Evolutionary conservation across 1,140 invertebrate species (phyloP), one percentile per base, ranked within the genome.

Genomic region (Rhopalosiphum padi): DNA sequence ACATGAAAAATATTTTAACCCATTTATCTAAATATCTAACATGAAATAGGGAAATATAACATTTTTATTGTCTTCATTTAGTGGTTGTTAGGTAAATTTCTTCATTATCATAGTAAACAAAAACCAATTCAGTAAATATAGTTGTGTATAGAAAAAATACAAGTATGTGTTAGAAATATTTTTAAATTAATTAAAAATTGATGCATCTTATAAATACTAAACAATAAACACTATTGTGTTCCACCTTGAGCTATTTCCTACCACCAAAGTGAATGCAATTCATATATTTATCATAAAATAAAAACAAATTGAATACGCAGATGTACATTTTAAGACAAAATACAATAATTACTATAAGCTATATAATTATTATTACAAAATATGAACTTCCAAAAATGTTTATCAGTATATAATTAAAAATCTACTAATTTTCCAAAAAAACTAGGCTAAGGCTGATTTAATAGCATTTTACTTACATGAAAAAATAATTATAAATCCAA

Each of bases 221-320:
- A 77, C 60, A 77, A 77, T 77, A 77, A 77, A 77, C 60, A 77
- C 60, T 77, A 77, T 77, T 77, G 60, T 77, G 60, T n/a, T 77
- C 60, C 30, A 77, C 60, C 60, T 77, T 77, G 60, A 77, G 60
- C 60, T 77, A 77, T 77, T 77, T 77, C n/a, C 30, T n/a, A 6
- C 60, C 60, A n/a, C 4, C 4, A 77, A 77, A 35, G 60, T 77
- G 60, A 77, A 77, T 18, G 60, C 15, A n/a, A n/a, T 77, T 77
- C n/a, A 35, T 77, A 35, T 77, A 77, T 77, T 77, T 77, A 77
- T n/a, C 5, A 35, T n/a, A 77, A 77, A 77, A n/a, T n/a, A n/a
- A 6, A 77, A 77, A 35, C 60, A 18, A 77, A 77, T n/a, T 77
- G 30, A 77, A 77, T 77, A 77, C 15, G 60, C 60, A n/a, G 60